A percentile compares a stretch with the other conserved stretches of the same genome.
Conservation (phyloP, 2,113 vertebrate genomes). For the Parotia lawesii region DNA sequence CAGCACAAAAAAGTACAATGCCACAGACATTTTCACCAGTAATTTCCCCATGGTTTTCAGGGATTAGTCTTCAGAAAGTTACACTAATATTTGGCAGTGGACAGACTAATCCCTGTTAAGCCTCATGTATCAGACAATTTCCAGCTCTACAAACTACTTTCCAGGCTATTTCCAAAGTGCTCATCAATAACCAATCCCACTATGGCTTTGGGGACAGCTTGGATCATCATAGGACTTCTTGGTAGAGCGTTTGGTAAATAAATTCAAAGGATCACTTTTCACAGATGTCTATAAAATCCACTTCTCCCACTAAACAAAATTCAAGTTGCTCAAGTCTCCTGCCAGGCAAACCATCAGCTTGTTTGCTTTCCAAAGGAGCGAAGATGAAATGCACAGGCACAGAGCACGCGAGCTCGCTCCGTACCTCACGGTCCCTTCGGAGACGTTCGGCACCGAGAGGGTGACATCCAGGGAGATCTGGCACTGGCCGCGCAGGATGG, state of each 20-base stretch:
- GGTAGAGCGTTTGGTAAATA: neutral
- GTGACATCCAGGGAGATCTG: constrained; percentile 92
- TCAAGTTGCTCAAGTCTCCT: neutral
- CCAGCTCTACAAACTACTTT: neutral
- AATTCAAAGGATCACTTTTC: neutral
- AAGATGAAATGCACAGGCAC: neutral
- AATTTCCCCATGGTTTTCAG: neutral
- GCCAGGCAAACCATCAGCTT: neutral
- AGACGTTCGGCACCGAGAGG: constrained; percentile 93
- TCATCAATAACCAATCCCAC: neutral
- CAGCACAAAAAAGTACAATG: neutral
- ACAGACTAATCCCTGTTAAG: neutral
- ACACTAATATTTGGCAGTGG: neutral
- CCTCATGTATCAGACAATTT: rapidly evolving
- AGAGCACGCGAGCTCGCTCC: neutral
- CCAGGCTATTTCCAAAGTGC: neutral
- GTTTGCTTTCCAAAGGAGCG: neutral
- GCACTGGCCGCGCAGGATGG: constrained; percentile 91
- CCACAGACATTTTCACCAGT: neutral
- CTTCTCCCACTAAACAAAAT: neutral
- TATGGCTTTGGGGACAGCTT: neutral
- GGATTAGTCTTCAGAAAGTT: neutral
- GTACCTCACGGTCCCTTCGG: constrained; percentile 95
- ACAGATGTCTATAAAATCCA: neutral
- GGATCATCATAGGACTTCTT: neutral